Base-by-base conservation (phyloP, 2,888 invertebrate genomes). In the Hybos culiciformis region DNA sequence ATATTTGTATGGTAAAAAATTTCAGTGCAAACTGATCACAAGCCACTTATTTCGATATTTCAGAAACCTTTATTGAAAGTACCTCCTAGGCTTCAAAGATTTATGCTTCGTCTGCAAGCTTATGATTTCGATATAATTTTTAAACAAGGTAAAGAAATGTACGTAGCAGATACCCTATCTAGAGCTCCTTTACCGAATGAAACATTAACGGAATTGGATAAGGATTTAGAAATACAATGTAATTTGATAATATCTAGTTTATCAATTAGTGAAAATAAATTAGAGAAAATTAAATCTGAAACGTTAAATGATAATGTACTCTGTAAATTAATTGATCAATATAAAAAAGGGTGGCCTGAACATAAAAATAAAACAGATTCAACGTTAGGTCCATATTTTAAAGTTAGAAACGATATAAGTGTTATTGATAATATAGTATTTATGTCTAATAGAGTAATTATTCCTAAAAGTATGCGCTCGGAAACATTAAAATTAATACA, bases 401-500 rank as follows among this genome's bases (percentile, higher is more conserved):
- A 34, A 7, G 7, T 39, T 9, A 47, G 26, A 29, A 44, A 45
- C 6, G 47, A 50, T 21, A 15, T 50, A 9, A 42, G 42, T 9
- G 42, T 46, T n/a, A 21, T 44, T 3, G 38, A 46, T 19, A 44
- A 31, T 3, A 29, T 51, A 40, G n/a, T 51, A 24, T 48, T 48
- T n/a, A 43, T 34, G 40, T 40, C 20, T 18, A 15, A 37, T 15
- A 7, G 33, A 38, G 42, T 45, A 21, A 5, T 45, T n/a, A 46
- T 46, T 39, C 46, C 45, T 9, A 43, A 26, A 14, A 26, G 15
- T n/a, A 23, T 46, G n/a, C 37, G 47, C 49, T 52, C 41, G n/a
- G n/a, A n/a, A n/a, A n/a, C n/a, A n/a, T n/a, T n/a, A n/a, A n/a
- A n/a, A n/a, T n/a, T 45, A 36, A 42, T 56, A 15, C 54, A 56